These are phyloP conservation scores for Abramis brama DNA, from an alignment of 2,113 vertebrate species.

Conservation along the genomic window DNA sequence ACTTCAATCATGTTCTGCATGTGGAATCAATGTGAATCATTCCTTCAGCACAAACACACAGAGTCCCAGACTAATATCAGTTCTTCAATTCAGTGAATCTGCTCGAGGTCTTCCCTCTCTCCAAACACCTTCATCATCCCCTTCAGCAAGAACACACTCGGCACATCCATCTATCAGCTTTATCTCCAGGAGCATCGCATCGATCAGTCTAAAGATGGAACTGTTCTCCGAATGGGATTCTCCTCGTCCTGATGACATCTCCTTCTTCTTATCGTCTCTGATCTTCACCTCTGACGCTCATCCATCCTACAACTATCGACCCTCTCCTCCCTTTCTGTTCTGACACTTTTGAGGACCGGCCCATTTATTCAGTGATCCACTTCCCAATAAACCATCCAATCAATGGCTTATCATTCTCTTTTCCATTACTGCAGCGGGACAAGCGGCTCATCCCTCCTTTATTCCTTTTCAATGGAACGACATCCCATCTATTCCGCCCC, in stretches of 20 bases:
- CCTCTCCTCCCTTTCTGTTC: not conserved
- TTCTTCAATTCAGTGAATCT: constrained; percentile 28
- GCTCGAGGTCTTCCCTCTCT: not conserved
- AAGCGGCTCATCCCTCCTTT: not conserved
- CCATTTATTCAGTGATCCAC: constrained; percentile 3
- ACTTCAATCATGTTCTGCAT: constrained; percentile 55
- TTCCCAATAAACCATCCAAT: not conserved
- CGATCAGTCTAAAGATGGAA: constrained; percentile 25
- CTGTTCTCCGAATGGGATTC: constrained; percentile 27
- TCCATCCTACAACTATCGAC: not conserved
- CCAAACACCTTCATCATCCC: constrained; percentile 26
- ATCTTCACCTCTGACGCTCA: not conserved
- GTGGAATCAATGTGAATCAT: constrained; percentile 10
- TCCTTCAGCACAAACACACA: constrained; percentile 5
- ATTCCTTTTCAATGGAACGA: constrained; percentile 16
- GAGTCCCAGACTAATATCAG: constrained; percentile 34
- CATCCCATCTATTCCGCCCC: not conserved
- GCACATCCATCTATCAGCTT: constrained; percentile 7
- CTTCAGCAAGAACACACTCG: not conserved
- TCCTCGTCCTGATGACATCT: constrained; percentile 9
- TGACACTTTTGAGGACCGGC: not conserved
- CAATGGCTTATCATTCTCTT: constrained; percentile 24
- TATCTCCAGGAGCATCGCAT: constrained; percentile 23
- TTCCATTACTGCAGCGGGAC: constrained; percentile 7
- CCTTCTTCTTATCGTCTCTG: not conserved